These are phyloP conservation scores for Tromatobia lineatoria DNA, from an alignment of 2,888 invertebrate genomes.

Conservation along the genomic window DNA sequence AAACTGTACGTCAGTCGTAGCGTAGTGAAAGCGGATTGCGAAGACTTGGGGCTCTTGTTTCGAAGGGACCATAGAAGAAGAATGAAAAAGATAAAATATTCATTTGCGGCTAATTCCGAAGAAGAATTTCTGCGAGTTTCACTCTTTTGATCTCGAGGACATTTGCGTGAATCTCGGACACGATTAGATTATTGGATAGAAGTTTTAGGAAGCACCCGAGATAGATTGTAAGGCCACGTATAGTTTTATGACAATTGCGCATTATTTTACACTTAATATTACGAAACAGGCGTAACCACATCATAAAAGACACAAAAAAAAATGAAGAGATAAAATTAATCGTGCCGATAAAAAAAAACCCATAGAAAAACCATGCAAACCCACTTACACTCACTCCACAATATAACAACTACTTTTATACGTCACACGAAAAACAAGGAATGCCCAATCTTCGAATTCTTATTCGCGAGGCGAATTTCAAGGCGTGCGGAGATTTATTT, in stretches of 20 bases:
- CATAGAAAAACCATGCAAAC: constrained; percentile 35
- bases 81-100: constrained; percentile 10
- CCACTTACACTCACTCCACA: constrained; percentile 42
- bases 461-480: constrained; percentile 39
- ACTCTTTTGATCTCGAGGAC: constrained; percentile 31
- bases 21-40: constrained; percentile 21
- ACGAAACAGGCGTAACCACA: constrained; percentile 63
- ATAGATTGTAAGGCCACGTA: constrained; percentile 58
- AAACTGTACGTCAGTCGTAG: constrained; percentile 53
- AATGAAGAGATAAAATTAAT: constrained; percentile 19
- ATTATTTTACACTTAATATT: constrained; percentile 65
- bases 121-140: constrained; percentile 36
- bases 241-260: constrained; percentile 66
- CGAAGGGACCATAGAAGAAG: constrained; percentile 60
- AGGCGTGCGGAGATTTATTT: constrained; percentile 37
- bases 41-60: constrained; percentile 48
- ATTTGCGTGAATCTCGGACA: not conserved
- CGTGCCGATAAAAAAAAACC: constrained; percentile 12
- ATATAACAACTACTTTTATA: constrained; percentile 54
- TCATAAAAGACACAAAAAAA: constrained; percentile 39
- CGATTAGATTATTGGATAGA: constrained; percentile 25
- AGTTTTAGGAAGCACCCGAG: constrained; percentile 63
- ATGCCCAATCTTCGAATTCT: constrained; percentile 37
- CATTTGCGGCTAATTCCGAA: constrained; percentile 50
- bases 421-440: constrained; percentile 31